Evolutionary conservation across 2,888 invertebrate species (phyloP), one percentile per base, ranked within the genome.

Genomic region (Spatulosminthurus flaviceps): DNA sequence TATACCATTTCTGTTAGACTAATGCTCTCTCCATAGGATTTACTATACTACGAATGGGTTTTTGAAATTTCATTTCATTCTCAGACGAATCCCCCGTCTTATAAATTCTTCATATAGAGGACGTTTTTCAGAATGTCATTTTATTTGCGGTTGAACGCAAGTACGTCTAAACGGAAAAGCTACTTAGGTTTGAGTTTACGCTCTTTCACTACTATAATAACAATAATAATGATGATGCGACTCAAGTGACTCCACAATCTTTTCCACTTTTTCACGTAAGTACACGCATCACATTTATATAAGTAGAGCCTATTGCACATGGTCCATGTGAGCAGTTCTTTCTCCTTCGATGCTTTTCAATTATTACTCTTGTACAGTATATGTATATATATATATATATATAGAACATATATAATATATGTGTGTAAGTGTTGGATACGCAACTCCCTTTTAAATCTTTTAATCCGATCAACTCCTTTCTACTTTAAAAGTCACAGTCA

Each of bases 161-260:
- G 51, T 51, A n/a, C n/a, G 51, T 51, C 19, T 51, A 51, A 51
- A 51, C 51, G 51, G 51, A 51, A 51, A 51, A 51, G 51, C 51
- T 51, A 51, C 51, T 51, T 51, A 51, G 51, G 51, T 51, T n/a
- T 51, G 51, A 51, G 51, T 51, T 51, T 51, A 51, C 51, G 51
- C 9, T 51, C 51, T 19, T 51, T 51, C n/a, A 19, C 51, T 2
- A 51, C 9, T 51, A 51, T 51, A 51, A 51, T 51, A 51, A 51
- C 51, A 51, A 51, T 51, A 51, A 51, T 51, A 51, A 51, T 51
- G 16, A 51, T n/a, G 51, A 51, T n/a, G 51, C 16, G 51, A 51
- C 16, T 51, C 51, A n/a, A 51, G 51, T 51, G 51, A 51, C 51
- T 51, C 51, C 51, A 51, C 51, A 13, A 51, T 51, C 16, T 51